Conservation (phyloP, 64 coral and sea anemone species). For the Acropora tenuis region DNA sequence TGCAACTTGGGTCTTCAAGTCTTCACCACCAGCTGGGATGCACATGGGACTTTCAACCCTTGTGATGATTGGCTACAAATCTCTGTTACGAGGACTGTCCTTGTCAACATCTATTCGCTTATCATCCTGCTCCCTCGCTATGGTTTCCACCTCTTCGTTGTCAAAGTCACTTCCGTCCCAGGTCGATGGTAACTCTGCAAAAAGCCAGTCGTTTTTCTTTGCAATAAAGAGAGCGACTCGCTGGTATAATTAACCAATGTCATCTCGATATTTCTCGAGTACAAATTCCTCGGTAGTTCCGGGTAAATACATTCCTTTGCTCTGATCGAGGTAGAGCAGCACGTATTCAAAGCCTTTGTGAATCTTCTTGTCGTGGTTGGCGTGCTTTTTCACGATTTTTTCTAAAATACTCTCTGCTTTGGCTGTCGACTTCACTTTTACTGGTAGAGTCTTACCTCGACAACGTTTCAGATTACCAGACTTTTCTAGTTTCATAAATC, state of each 20-base stretch:
- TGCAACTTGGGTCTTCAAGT: too few species aligned
- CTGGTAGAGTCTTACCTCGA: background rate
- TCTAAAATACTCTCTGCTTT: background rate
- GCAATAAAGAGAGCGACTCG: conserved; percentile 65
- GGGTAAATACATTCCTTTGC: background rate
- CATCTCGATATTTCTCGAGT: conserved; percentile 47
- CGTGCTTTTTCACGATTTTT: conserved; percentile 19
- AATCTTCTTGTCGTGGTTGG: background rate
- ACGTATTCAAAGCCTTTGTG: conserved; percentile 23
- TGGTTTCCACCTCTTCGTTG: background rate
- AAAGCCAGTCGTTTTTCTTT: conserved; percentile 46
- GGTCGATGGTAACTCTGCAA: conserved; percentile 29
- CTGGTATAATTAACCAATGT: conserved; percentile 64
- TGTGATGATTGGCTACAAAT: too few species aligned
- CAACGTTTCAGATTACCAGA: background rate
- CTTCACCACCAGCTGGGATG: too few species aligned
- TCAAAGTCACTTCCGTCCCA: conserved; percentile 30
- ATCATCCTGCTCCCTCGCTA: too few species aligned
- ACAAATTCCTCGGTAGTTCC: conserved; percentile 20
- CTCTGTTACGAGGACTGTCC: too few species aligned
- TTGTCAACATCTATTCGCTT: background rate
- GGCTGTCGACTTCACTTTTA: conserved; percentile 6
- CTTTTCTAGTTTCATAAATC: conserved; percentile 1
- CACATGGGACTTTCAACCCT: too few species aligned
- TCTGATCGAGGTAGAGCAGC: background rate